These are phyloP conservation scores for Antitype chi DNA, from an alignment of 2,888 invertebrate genomes.

Conservation along the genomic window DNA sequence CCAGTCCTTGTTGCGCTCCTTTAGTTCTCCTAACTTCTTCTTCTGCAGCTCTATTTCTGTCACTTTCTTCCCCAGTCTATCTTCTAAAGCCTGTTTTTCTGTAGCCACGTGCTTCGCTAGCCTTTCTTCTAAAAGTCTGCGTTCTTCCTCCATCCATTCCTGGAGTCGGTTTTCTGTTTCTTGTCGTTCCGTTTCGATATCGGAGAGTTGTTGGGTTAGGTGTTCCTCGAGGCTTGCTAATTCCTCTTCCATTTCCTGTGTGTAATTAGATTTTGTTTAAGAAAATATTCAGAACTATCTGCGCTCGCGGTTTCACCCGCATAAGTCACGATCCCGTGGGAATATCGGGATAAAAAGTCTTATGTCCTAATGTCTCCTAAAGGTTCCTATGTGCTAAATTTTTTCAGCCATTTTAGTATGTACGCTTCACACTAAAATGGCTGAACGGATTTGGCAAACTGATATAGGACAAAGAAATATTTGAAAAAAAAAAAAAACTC, in stretches of 20 bases:
- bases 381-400: no score
- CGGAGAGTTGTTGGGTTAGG: constrained; percentile 69
- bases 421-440: no score
- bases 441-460: no score
- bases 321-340: no score
- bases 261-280: neutral
- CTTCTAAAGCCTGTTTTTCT: constrained; percentile 70
- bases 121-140: constrained; percentile 77
- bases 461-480: no score
- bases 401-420: no score
- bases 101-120: constrained; percentile 75
- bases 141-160: constrained; percentile 75
- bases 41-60: constrained; percentile 73
- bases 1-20: constrained; percentile 69
- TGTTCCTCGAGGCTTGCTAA: constrained; percentile 68
- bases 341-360: no score
- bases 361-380: no score
- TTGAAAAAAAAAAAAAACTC: no score
- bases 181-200: constrained; percentile 73
- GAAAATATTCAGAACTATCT: no score
- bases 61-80: constrained; percentile 71
- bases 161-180: constrained; percentile 71
- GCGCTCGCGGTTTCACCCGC: no score
- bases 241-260: constrained; percentile 76
- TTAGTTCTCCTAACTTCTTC: constrained; percentile 69